Percentiles rank a stretch among this genome's conserved stretches.
Evolutionary conservation across 2,888 invertebrate genomes (phyloP).

Genomic region (Pomacea canaliculata): DNA sequence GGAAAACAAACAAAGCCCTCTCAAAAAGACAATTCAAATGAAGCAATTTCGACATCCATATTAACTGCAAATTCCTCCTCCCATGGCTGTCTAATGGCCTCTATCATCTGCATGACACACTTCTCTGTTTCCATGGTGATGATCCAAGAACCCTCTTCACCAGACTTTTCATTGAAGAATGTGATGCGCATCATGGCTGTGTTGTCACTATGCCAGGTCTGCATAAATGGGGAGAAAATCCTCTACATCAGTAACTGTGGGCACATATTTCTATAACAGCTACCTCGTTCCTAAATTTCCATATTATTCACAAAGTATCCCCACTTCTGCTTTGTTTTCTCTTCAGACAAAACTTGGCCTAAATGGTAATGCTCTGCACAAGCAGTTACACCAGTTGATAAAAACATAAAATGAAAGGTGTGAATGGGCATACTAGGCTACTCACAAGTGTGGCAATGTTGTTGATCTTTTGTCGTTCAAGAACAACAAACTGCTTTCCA

Average conservation of each 20-base stretch:
- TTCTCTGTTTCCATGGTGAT: constrained; percentile 53
- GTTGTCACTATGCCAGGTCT: constrained; percentile 44
- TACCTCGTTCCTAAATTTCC: no score
- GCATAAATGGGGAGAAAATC: constrained; percentile 37
- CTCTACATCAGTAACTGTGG: no score
- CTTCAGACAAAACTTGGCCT: neutral
- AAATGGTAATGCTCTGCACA: no score
- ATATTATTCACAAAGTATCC: neutral
- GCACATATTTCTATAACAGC: no score
- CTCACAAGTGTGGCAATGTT: constrained; percentile 61
- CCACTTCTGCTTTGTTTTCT: neutral
- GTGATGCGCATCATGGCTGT: constrained; percentile 40
- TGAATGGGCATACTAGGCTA: constrained; percentile 3
- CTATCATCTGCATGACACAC: constrained; percentile 50
- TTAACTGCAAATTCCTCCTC: constrained; percentile 60
- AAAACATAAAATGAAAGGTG: no score
- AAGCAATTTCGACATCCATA: constrained; percentile 45
- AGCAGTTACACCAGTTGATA: no score
- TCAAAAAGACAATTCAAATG: constrained; percentile 16
- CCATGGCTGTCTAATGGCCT: constrained; percentile 59
- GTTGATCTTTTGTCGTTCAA: constrained; percentile 57
- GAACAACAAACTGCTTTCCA: constrained; percentile 55
- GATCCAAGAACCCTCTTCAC: constrained; percentile 52
- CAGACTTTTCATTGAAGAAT: constrained; percentile 58
- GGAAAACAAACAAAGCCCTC: no score